Conservation (phyloP, 2,888 invertebrate genomes). For the Apamea monoglypha region DNA sequence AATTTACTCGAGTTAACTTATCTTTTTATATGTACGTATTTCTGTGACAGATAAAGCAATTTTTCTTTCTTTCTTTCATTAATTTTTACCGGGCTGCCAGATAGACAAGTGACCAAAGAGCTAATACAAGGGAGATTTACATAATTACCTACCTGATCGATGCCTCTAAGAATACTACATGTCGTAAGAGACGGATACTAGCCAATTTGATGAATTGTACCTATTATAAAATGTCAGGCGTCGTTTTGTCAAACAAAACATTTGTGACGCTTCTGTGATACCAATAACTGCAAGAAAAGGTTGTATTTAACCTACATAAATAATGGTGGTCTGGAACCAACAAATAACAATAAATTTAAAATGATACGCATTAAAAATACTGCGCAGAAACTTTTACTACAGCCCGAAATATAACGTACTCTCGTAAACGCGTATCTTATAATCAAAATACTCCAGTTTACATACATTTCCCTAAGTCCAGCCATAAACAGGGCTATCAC, state of each 20-base stretch:
- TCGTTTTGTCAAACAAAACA: background rate
- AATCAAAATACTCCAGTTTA: conserved; percentile 48
- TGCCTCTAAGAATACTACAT: background rate
- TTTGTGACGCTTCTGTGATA: background rate
- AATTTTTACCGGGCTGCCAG: background rate
- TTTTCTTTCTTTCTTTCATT: background rate
- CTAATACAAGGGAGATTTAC: background rate
- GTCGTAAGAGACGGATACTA: background rate
- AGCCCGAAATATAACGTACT: conserved; percentile 22
- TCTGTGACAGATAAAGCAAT: background rate
- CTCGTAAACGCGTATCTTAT: conserved; percentile 38
- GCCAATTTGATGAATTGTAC: background rate
- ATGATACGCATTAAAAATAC: conserved; percentile 32
- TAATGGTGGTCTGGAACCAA: background rate
- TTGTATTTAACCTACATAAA: conserved; percentile 29
- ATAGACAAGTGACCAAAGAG: background rate
- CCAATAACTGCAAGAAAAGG: background rate
- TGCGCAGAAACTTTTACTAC: conserved; percentile 40
- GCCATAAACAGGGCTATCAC: conserved; percentile 57
- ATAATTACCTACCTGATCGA: background rate
- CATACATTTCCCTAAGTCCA: conserved; percentile 38
- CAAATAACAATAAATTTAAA: conserved; percentile 38
- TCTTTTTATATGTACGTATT: background rate
- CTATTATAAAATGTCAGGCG: background rate
- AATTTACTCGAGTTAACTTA: background rate